Evolutionary conservation across 2,113 vertebrate species (phyloP).

Genomic region (Mola mola): DNA sequence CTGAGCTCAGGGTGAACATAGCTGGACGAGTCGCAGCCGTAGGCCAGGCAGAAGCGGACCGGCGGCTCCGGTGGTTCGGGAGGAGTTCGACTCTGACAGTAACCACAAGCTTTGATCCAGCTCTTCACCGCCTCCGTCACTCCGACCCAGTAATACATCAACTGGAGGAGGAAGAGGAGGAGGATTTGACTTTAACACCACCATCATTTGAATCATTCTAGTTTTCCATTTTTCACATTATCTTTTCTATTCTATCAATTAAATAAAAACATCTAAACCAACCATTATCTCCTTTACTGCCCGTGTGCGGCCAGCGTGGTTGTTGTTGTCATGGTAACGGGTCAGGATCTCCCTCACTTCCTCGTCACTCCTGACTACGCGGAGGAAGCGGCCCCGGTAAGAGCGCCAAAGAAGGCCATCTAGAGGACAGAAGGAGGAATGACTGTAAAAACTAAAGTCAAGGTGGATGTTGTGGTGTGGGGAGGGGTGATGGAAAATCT

Average conservation of each 20-base stretch:
- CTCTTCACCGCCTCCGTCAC: conserved; percentile 52
- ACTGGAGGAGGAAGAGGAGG: conserved; percentile 27
- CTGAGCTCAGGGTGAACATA: conserved; percentile 40
- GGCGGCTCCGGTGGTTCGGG: fast-evolving
- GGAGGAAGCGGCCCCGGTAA: conserved; percentile 62
- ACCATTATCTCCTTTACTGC: conserved; percentile 58
- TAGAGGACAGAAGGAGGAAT: conserved; percentile 13
- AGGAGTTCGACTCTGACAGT: conserved; percentile 21
- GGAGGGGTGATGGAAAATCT: too few species aligned
- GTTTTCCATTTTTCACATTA: background rate
- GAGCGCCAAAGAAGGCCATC: conserved; percentile 61
- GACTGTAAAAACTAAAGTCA: too few species aligned
- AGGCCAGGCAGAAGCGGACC: conserved; percentile 58
- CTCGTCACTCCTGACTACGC: conserved; percentile 62
- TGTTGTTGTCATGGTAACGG: conserved; percentile 71
- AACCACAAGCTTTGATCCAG: conserved; percentile 49
- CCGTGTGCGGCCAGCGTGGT: conserved; percentile 40
- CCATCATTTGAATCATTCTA: background rate
- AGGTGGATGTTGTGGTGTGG: too few species aligned
- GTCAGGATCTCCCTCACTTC: conserved; percentile 61
- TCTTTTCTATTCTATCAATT: background rate
- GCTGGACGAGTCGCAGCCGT: conserved; percentile 63
- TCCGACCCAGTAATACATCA: conserved; percentile 67
- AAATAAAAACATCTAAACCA: background rate
- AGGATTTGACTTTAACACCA: background rate